Evolutionary conservation across 2,113 vertebrate genomes (phyloP).

Genomic region (Pollimyrus isidori): DNA sequence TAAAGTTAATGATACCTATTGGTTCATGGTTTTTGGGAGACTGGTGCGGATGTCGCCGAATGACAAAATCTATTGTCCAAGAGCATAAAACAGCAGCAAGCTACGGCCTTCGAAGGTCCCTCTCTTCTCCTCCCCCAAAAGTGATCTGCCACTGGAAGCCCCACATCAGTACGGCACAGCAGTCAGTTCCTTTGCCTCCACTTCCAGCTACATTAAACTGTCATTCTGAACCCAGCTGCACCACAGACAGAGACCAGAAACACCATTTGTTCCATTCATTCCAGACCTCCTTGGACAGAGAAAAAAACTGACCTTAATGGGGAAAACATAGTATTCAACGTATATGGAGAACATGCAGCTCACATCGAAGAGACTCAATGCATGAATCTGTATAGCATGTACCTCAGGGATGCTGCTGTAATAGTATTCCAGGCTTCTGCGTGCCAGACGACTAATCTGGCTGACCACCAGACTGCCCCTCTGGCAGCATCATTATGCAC

Average conservation of each 20-base stretch:
- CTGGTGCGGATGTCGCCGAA: not conserved
- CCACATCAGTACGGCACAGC: not conserved
- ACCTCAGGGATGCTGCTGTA: not conserved
- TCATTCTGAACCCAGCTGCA: not conserved
- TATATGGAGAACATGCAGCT: not conserved
- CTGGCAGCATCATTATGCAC: slow-evolving; percentile 1
- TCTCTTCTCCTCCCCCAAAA: not conserved
- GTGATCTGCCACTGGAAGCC: not conserved
- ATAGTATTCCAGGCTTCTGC: not conserved
- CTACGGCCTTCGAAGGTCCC: not conserved
- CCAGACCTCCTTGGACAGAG: not conserved
- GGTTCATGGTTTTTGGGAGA: not conserved
- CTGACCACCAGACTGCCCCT: not conserved
- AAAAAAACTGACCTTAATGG: not conserved
- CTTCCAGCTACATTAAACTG: not conserved
- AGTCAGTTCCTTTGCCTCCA: not conserved
- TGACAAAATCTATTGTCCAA: not conserved
- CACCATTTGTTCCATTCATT: not conserved
- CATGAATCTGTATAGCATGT: not conserved
- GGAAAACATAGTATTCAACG: not conserved
- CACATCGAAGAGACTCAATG: not conserved
- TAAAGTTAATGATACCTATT: not conserved
- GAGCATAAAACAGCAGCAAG: not conserved
- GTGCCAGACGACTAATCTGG: not conserved
- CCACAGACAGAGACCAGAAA: not conserved